Evolutionary conservation across 2,888 invertebrate genomes (phyloP).

Genomic region (Scelioninae gen. 1): DNA sequence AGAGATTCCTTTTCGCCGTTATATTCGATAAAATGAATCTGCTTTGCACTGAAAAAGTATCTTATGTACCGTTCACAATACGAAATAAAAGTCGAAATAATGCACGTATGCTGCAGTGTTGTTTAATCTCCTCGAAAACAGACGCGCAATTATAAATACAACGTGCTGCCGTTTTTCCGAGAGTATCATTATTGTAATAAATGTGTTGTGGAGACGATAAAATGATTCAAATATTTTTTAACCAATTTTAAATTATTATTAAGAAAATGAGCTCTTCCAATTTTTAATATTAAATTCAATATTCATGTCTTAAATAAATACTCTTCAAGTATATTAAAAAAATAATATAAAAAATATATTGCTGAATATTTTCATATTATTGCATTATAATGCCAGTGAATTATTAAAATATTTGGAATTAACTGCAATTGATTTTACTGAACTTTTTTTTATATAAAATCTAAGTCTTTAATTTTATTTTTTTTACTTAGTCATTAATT

Average conservation of each 20-base stretch:
- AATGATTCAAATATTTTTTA: neutral
- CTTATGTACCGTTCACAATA: slow-evolving; percentile 26
- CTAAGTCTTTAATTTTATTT: too few species aligned
- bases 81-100: slow-evolving; percentile 41
- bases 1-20: slow-evolving; percentile 9
- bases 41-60: slow-evolving; percentile 42
- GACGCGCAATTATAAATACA: slow-evolving; percentile 40
- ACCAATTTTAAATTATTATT: neutral
- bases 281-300: too few species aligned
- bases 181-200: slow-evolving; percentile 25
- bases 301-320: too few species aligned
- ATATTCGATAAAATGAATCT: slow-evolving; percentile 37
- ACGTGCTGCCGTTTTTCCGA: slow-evolving; percentile 10
- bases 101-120: slow-evolving; percentile 38
- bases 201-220: neutral
- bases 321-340: too few species aligned
- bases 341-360: too few species aligned
- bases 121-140: slow-evolving; percentile 47
- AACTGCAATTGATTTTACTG: too few species aligned
- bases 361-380: too few species aligned
- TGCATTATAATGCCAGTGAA: too few species aligned
- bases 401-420: too few species aligned
- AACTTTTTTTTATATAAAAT: too few species aligned
- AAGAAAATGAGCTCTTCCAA: neutral
- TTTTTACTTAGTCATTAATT: too few species aligned